Conservation (phyloP, 2,113 vertebrate genomes). For the Chamaea fasciata region DNA sequence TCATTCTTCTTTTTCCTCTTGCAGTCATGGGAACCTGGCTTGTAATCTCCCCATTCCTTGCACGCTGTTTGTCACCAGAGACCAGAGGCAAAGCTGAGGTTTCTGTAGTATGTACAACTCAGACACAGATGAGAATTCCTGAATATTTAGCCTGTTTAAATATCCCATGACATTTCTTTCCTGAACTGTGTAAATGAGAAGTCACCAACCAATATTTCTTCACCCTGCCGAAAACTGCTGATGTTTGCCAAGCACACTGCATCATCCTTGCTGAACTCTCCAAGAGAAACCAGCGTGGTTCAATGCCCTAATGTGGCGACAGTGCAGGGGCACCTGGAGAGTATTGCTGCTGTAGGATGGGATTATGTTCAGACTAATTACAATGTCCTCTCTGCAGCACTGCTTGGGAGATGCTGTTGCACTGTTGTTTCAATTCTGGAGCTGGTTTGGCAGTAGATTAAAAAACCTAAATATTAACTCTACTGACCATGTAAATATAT, state of each 20-base stretch:
- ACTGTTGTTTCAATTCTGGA: background rate
- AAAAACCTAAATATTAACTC: background rate
- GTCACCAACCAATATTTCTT: background rate
- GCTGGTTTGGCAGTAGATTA: background rate
- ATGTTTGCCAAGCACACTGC: background rate
- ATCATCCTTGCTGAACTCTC: background rate
- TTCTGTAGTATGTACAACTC: background rate
- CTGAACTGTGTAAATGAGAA: background rate
- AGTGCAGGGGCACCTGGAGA: background rate
- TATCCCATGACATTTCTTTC: background rate
- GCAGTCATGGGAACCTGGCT: fast-evolving
- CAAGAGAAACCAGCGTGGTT: background rate
- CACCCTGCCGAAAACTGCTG: background rate
- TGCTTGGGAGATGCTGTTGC: background rate
- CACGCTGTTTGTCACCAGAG: background rate
- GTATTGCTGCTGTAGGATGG: background rate
- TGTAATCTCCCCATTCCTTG: background rate
- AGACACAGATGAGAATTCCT: background rate
- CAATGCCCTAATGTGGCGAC: background rate
- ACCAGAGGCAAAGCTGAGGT: background rate
- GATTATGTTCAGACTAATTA: background rate
- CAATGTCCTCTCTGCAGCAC: background rate
- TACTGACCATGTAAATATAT: fast-evolving
- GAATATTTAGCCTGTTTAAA: background rate
- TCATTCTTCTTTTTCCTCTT: background rate